These are phyloP conservation scores for Semotilus atromaculatus DNA, from an alignment of 2,797 vertebrate genomes.

Conservation along the genomic window DNA sequence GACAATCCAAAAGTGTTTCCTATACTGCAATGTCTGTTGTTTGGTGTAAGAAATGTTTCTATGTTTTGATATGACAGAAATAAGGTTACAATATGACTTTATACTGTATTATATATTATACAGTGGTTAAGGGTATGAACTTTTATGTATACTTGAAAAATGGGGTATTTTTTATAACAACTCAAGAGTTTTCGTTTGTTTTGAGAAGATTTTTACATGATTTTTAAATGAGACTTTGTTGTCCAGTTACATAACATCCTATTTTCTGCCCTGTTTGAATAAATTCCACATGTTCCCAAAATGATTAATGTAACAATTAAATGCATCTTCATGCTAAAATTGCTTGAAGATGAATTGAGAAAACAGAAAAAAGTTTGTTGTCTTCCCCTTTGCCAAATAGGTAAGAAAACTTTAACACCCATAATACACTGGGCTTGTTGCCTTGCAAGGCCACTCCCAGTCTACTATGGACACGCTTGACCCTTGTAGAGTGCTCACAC, in stretches of 20 bases:
- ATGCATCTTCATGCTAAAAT: neutral
- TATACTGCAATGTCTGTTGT: neutral
- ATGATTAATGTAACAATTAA: neutral
- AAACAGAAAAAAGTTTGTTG: neutral
- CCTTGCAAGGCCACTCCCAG: neutral
- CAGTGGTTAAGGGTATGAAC: neutral
- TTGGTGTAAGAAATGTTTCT: neutral
- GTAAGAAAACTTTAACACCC: neutral
- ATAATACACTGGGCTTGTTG: neutral
- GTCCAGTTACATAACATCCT: neutral
- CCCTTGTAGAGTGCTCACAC: too few species aligned
- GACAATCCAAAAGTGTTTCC: neutral
- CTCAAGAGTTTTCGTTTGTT: neutral
- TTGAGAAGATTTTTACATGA: neutral
- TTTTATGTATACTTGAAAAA: neutral
- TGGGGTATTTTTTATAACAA: neutral
- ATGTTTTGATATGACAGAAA: neutral
- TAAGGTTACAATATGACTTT: neutral
- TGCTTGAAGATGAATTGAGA: neutral
- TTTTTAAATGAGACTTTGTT: neutral
- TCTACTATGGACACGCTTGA: neutral
- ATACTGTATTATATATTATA: neutral
- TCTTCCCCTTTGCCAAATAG: neutral
- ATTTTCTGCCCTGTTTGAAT: neutral
- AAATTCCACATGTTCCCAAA: neutral